Percentiles rank a stretch among this genome's conserved stretches.
phyloP scores from a whole-genome alignment of 2,888 invertebrate species.

The Catocala fraxini region DNA sequence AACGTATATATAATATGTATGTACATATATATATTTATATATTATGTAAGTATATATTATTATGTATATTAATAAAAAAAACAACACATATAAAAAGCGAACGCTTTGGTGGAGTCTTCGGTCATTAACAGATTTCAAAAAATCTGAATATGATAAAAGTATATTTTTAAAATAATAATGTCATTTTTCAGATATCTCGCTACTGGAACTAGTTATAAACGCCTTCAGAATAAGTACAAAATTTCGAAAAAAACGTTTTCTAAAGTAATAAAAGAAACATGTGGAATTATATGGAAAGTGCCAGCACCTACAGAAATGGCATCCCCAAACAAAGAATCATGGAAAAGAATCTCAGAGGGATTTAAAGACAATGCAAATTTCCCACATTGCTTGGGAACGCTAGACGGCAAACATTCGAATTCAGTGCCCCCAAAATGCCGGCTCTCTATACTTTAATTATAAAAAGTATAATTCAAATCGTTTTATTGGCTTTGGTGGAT shows the following conservation, averaged over 20 bases:
- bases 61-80: constrained; percentile 28
- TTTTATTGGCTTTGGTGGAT: no score
- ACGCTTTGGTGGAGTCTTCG: no score
- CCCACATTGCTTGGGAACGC: constrained; percentile 1
- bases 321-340: constrained; percentile 33
- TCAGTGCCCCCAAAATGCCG: constrained; percentile 18
- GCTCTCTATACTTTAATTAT: no score
- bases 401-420: constrained; percentile 26
- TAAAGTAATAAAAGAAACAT: constrained; percentile 37
- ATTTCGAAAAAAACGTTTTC: constrained; percentile 24
- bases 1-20: constrained; percentile 23
- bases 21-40: constrained; percentile 21
- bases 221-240: no score
- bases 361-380: no score
- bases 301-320: constrained; percentile 25
- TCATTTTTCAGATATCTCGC: constrained; percentile 36
- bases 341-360: constrained; percentile 32
- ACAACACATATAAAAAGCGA: constrained; percentile 21
- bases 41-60: no score
- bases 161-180: constrained; percentile 27
- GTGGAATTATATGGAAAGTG: no score
- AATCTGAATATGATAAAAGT: constrained; percentile 6
- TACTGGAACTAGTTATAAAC: constrained; percentile 34
- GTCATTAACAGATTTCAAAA: constrained; percentile 1
- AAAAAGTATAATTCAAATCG: no score